Base-by-base conservation (phyloP, 2,888 invertebrate genomes). In the Cenopis cana region DNA sequence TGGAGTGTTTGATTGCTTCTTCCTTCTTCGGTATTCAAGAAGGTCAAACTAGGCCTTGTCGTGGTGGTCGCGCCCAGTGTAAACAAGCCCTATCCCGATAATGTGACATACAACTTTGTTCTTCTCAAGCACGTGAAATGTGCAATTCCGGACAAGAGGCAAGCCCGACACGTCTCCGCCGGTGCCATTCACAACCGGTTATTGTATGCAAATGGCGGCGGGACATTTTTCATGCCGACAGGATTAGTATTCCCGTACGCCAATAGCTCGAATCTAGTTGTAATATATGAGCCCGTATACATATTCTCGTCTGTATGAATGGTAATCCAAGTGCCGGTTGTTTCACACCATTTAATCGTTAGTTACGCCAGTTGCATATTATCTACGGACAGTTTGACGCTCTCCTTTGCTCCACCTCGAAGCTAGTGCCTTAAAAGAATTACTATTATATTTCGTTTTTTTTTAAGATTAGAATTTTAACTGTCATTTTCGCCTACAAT, bases 151-250 rank as follows among this genome's bases (percentile, higher is more conserved):
- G 74, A 66, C 75, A 74, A 68, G 78, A 76, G 77, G 76, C 77
- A 79, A 76, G 74, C 80, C 76, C 73, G 79, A 76, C 82, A 83
- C 86, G 85, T 85, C 78, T 81, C 79, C 74, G 76, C 75, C 77
- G 33, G 73, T 73, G 81, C 82, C 82, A 81, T 85, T 85, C 86
- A 82, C 85, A 85, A 84, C 86, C 86, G 89, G 87, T 88, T 87
- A 91, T 90, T 92, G 90, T 91, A 91, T 91, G 91, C 88, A 89
- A 92, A 91, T 88, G 80, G 85, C 76, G 82, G 73, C 79, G 80
- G 83, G 85, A 84, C 80, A 85, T 86, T 89, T 89, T 88, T 85
- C 85, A 82, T 82, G 79, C 80, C 78, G 70, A 70, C 76, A 74
- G 76, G 79, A 80, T 80, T 81, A 80, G 79, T 79, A 81, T 80